Conservation (phyloP, 2,113 vertebrate genomes). For the Panurus biarmicus region DNA sequence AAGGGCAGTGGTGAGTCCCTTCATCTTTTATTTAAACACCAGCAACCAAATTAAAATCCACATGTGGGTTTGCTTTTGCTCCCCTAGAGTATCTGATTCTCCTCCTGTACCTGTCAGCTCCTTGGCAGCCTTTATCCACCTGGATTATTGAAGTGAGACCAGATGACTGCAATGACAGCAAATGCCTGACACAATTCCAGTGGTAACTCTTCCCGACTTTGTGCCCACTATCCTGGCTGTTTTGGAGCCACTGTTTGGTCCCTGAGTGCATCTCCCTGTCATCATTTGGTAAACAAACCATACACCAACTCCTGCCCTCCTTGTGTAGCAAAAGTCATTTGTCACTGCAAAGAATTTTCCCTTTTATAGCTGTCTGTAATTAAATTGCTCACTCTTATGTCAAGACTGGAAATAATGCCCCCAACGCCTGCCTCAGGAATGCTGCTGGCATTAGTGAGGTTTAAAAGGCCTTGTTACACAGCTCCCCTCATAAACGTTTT, state of each 20-base stretch:
- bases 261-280: not conserved
- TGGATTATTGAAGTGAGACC: not conserved
- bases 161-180: not conserved
- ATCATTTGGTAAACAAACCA: not conserved
- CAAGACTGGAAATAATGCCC: not conserved
- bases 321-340: not conserved
- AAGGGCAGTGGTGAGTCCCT: not conserved
- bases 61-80: not conserved
- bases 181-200: not conserved
- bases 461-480: not conserved
- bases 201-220: not conserved
- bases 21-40: not conserved
- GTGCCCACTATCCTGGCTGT: not conserved
- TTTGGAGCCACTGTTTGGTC: not conserved
- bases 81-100: not conserved
- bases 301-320: not conserved
- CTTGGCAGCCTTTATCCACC: not conserved
- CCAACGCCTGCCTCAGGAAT: not conserved
- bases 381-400: not conserved
- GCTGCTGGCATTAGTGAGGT: not conserved
- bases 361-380: conserved; percentile 12
- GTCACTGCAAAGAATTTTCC: not conserved
- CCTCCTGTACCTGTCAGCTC: not conserved
- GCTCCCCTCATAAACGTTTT: not conserved
- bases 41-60: not conserved